These are phyloP conservation scores for Aldabrachelys gigantea DNA, from an alignment of 2,113 vertebrate species.

Conservation along the genomic window DNA sequence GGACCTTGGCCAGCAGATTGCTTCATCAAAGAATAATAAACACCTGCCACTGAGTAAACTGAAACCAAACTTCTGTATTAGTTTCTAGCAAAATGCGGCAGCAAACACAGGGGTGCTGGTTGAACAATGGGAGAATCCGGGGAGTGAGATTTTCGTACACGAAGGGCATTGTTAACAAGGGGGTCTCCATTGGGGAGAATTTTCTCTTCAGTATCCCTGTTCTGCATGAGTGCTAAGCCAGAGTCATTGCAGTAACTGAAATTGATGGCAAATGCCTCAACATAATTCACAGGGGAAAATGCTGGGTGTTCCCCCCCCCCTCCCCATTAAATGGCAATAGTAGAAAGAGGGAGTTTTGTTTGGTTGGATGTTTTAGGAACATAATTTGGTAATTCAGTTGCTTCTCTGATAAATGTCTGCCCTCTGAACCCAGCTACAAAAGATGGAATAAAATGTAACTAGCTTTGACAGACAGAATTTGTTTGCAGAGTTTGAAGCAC, in stretches of 20 bases:
- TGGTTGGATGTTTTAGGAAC: conserved; percentile 44
- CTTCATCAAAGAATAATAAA: background rate
- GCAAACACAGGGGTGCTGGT: background rate
- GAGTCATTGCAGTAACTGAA: background rate
- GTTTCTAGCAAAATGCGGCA: background rate
- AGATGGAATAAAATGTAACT: conserved; percentile 62
- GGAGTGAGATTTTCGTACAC: background rate
- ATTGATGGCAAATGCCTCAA: conserved; percentile 29
- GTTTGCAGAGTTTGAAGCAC: conserved; percentile 45
- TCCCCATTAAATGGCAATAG: background rate
- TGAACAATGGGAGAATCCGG: background rate
- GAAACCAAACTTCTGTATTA: background rate
- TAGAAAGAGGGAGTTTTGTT: background rate
- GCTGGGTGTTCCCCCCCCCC: background rate
- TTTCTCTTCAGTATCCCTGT: background rate
- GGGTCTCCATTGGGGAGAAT: background rate
- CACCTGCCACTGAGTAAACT: background rate
- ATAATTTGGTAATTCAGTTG: conserved; percentile 57
- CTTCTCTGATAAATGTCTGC: conserved; percentile 66
- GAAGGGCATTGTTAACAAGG: background rate
- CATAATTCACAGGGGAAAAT: conserved; percentile 17
- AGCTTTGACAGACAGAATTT: conserved; percentile 69
- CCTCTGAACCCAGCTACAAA: conserved; percentile 59
- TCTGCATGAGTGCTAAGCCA: background rate
- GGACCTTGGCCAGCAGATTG: background rate